These are phyloP conservation scores for Thamnophis sirtalis DNA, from an alignment of 2,113 vertebrate genomes.

Conservation along the genomic window DNA sequence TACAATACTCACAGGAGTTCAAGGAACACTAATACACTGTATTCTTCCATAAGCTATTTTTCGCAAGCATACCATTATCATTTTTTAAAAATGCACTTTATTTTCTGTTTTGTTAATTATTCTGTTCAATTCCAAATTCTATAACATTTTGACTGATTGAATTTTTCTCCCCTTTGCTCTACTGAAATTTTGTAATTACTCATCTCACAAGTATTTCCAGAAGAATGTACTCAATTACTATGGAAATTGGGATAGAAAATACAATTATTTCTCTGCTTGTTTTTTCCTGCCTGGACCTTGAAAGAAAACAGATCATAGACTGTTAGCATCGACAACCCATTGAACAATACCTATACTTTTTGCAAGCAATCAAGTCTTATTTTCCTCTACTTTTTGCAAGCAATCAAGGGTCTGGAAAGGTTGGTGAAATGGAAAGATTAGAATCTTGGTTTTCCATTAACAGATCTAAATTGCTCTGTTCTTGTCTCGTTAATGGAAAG, in stretches of 20 bases:
- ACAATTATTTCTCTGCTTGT: background rate
- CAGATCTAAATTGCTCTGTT: background rate
- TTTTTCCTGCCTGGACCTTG: background rate
- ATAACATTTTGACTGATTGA: background rate
- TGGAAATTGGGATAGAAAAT: background rate
- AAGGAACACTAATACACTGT: background rate
- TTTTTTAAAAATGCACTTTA: background rate
- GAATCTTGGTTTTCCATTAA: background rate
- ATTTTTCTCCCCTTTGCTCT: background rate
- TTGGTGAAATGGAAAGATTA: background rate
- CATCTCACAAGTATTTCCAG: background rate
- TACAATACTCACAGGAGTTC: background rate
- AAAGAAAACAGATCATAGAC: background rate
- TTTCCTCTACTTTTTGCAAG: background rate
- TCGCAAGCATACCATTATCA: background rate
- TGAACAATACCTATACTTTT: background rate
- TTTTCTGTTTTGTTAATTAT: background rate
- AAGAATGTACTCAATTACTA: background rate
- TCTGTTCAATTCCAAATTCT: background rate
- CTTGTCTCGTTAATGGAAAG: background rate
- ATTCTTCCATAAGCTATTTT: background rate
- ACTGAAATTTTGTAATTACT: background rate
- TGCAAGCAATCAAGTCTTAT: background rate
- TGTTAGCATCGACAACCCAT: background rate
- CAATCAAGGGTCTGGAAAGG: fast-evolving